Percentiles rank a stretch among this genome's conserved stretches.
Evolutionary conservation across 1,140 invertebrate species (phyloP).

Genomic region (Semibalanus balanoides): DNA sequence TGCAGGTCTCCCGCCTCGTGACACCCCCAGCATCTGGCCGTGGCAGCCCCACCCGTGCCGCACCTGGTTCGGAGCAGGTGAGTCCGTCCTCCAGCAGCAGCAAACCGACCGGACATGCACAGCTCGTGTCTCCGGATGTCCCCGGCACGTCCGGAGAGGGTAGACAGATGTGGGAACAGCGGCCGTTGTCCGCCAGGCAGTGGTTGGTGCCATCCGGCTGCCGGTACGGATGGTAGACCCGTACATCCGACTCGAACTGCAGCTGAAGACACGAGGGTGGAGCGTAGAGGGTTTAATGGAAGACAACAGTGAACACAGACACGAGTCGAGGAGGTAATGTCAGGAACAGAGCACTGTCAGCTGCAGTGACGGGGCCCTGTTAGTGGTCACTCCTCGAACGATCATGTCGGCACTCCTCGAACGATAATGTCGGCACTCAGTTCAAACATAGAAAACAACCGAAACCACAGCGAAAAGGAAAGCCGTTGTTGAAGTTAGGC

Average conservation of each 20-base stretch:
- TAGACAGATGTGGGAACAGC: conserved; percentile 42
- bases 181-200: conserved; percentile 26
- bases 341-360: no score
- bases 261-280: conserved; percentile 9
- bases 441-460: no score
- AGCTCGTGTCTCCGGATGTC: conserved; percentile 23
- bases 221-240: conserved; percentile 59
- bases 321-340: no score
- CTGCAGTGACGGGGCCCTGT: no score
- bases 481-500: not conserved
- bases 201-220: conserved; percentile 31
- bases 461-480: no score
- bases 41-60: conserved; percentile 70
- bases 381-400: no score
- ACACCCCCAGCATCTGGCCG: no score
- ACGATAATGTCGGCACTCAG: no score
- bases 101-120: conserved; percentile 39
- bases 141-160: conserved; percentile 25
- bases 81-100: conserved; percentile 40
- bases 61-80: conserved; percentile 39
- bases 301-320: no score
- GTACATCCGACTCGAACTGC: conserved; percentile 51
- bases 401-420: no score
- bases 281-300: not conserved
- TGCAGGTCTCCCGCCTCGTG: no score